Evolutionary conservation across 2,888 invertebrate genomes (phyloP), one percentile per base, ranked within the genome.

Genomic region (Craniophora ligustri): DNA sequence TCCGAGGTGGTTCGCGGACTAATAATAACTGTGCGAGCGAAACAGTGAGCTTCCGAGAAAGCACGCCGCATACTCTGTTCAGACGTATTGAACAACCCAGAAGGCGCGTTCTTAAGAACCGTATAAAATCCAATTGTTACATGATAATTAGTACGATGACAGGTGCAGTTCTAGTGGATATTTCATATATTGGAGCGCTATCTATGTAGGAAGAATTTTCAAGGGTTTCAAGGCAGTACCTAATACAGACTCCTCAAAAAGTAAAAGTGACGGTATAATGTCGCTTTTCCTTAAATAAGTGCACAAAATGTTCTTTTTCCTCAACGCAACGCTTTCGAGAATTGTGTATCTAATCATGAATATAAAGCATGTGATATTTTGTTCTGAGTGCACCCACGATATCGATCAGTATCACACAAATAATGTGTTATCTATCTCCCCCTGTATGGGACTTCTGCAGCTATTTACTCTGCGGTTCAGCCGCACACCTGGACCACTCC

Each of bases 1-100:
- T 91, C 72, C 80, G 87, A 85, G 84, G 86, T 81, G 78, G 81
- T 80, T 79, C 77, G 83, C 77, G 67, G 56, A 63, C 82, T 91
- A 91, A 87, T 84, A 82, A 85, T 89, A 89, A 66, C 69, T 56
- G 63, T 58, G 65, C 59, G 63, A 70, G 75, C 65, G 75, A 72
- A 70, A 69, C 69, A 54, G 56, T 61, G 75, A 75, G 82, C 83
- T 72, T 79, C 77, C 72, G 81, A 77, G 85, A 84, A 85, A 85
- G 88, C 85, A 79, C 61, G 67, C 62, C 75, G 75, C 70, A 65
- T 73, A 67, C 75, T 36, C 60, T 28, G 35, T 19, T 19, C 44
- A 44, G 23, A 13, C 14, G 21, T 8, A 21, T 23, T 2, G 39
- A 34, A 14, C 8, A 15, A 15, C 4, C 28, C 46, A 64, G 69